Base-by-base conservation (phyloP, 2,888 invertebrate genomes). In the Hetaerina titia region DNA sequence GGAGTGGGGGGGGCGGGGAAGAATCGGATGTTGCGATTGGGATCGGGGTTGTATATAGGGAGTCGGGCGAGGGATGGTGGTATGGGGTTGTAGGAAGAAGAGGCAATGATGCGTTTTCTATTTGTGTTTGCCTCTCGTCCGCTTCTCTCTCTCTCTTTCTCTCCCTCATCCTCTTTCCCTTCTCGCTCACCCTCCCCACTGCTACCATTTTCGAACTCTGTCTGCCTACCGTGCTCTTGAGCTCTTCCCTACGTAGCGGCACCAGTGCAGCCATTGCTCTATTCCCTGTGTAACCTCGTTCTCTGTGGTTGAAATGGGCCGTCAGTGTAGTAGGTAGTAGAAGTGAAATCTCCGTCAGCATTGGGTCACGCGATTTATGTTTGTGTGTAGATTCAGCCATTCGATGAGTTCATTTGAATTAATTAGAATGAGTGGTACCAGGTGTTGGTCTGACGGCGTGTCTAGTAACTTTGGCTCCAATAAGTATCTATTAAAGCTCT, bases 101-200 rank as follows among this genome's bases (percentile, higher is more conserved):
- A 64, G 92, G 69, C 56, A 19, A 89, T 58, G 89, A 89, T 89
- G 89, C 58, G 89, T 92, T 92, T 92, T 92, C 92, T 92, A 74
- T 92, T 92, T 74, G 57, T 56, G 69, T 57, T 63, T 31, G 31
- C 63, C 90, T 31, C 31, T 64, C 64, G 45, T 45, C 90, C 25
- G 15, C 31, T 45, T 69, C 90, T 25, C 90, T 60, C 58, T 31
- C 90, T 63, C 64, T 0, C 92, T 92, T n/a, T 17, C 56, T 6
- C 8, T 7, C 89, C 88, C 88, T 88, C 88, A 31, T 56, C 7
- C 57, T 57, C 58, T 89, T 89, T 89, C 8, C 58, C 89, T 57
- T n/a, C 17, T 56, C 22, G 19, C 88, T 19, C 88, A 45, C 88
- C 45, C 88, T 19, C 11, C n/a, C 56, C n/a, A 11, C 7, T 11